phyloP scores from a whole-genome alignment of 2,888 invertebrate species.

The Phalera bucephala region DNA sequence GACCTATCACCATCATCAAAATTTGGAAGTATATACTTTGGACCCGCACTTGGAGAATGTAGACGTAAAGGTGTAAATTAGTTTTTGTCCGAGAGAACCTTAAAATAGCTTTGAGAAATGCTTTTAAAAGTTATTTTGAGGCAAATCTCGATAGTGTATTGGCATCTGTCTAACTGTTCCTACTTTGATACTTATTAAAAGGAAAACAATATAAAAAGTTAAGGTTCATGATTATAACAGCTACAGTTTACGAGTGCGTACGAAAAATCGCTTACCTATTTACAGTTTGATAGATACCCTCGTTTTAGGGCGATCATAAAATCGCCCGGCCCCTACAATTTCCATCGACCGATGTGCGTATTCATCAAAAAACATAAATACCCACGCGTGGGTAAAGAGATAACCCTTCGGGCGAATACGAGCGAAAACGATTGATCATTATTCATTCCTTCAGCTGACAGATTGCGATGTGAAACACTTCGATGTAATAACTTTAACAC shows the following conservation, averaged over 20 bases:
- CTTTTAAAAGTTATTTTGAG: too few relatives aligned
- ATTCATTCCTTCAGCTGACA: constrained; percentile 69
- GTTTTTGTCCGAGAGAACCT: too few relatives aligned
- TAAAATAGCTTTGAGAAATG: too few relatives aligned
- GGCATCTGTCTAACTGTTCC: too few relatives aligned
- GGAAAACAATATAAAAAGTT: too few relatives aligned
- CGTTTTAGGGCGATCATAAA: constrained; percentile 27
- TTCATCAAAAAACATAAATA: constrained; percentile 44
- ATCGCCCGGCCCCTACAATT: constrained; percentile 34
- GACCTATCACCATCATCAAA: too few relatives aligned
- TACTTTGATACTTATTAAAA: too few relatives aligned
- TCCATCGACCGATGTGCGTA: constrained; percentile 30
- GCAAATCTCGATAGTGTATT: too few relatives aligned
- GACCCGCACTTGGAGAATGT: too few relatives aligned
- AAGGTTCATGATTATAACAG: too few relatives aligned
- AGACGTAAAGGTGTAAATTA: too few relatives aligned
- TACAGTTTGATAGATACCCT: constrained; percentile 27
- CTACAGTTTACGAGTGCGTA: not conserved
- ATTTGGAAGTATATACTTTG: too few relatives aligned
- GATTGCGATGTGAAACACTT: constrained; percentile 71
- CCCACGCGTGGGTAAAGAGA: constrained; percentile 48
- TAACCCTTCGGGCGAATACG: constrained; percentile 54
- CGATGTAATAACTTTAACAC: constrained; percentile 66
- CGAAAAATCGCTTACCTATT: constrained; percentile 20
- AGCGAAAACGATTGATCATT: constrained; percentile 67